These are phyloP conservation scores for Silurus glanis DNA, from an alignment of 2,113 vertebrate species.

Conservation along the genomic window DNA sequence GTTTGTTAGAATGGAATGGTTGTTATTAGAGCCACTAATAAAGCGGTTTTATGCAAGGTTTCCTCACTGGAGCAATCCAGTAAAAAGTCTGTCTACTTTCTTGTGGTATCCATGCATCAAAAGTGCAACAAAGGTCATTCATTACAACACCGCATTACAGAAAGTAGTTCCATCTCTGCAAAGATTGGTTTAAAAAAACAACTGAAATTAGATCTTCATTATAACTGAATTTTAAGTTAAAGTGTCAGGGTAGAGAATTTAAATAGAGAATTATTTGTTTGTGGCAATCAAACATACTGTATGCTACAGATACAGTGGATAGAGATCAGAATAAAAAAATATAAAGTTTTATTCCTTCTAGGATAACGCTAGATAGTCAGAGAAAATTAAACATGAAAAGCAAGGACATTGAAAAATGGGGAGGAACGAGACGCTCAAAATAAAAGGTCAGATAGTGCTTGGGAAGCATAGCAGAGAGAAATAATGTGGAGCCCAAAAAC, in stretches of 20 bases:
- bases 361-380: background rate
- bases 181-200: background rate
- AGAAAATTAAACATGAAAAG: background rate
- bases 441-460: conserved; percentile 12
- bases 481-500: conserved; percentile 6
- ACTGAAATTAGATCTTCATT: background rate
- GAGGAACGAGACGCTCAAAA: background rate
- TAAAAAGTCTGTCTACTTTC: background rate
- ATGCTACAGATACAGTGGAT: background rate
- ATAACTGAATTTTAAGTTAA: background rate
- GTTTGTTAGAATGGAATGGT: background rate
- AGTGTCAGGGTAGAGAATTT: background rate
- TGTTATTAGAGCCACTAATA: background rate
- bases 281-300: background rate
- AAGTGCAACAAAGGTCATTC: background rate
- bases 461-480: conserved; percentile 6
- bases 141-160: background rate
- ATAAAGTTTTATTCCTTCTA: background rate
- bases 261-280: background rate
- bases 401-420: background rate
- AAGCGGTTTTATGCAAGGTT: too few relatives aligned
- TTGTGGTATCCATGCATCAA: background rate
- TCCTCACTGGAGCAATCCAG: background rate
- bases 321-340: background rate
- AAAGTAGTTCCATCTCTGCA: background rate